Conservation (phyloP, 2,888 invertebrate genomes). For the Nephrotoma appendiculata region DNA sequence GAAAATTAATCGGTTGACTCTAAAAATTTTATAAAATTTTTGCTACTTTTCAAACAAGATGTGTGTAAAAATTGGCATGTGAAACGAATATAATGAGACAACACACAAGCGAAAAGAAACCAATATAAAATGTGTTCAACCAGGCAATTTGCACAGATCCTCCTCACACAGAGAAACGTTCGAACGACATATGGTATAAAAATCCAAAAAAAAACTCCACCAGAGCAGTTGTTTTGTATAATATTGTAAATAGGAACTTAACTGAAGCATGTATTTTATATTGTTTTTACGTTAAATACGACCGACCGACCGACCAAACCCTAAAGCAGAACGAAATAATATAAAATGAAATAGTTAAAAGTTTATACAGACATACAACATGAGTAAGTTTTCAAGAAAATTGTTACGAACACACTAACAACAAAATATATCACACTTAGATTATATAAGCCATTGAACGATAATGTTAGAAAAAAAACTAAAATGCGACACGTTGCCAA, state of each 20-base stretch:
- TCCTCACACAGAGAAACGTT: not conserved
- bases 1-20: not conserved
- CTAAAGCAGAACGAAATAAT: constrained; percentile 4
- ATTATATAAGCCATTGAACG: not conserved
- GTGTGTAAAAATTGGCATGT: not conserved
- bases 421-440: not conserved
- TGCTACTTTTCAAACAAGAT: not conserved
- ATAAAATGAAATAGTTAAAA: not conserved
- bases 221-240: not conserved
- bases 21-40: not conserved
- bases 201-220: not conserved
- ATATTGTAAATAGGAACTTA: not conserved
- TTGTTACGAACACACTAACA: not conserved
- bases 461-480: not conserved
- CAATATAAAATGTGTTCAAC: not conserved
- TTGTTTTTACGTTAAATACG: not conserved
- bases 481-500: constrained; percentile 4
- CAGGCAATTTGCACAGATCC: not conserved
- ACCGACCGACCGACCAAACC: not conserved
- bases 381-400: not conserved
- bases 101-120: not conserved
- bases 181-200: not conserved
- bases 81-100: not conserved
- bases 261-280: constrained; percentile 2
- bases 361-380: not conserved